Conservation (phyloP, 1,140 invertebrate species). For the Drosophila ananassae region DNA sequence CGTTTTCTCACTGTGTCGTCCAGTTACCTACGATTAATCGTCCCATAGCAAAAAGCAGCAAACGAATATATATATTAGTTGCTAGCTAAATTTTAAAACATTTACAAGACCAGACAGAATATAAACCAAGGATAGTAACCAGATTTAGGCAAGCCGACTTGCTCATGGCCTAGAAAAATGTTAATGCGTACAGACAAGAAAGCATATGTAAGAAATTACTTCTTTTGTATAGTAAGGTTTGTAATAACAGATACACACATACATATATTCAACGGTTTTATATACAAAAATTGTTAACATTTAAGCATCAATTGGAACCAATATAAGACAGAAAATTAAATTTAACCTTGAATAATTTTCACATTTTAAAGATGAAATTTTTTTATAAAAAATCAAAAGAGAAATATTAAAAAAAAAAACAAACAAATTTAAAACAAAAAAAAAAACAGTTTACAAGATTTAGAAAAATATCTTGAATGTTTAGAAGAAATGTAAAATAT, state of each 20-base stretch:
- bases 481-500: conserved; percentile 35
- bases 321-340: conserved; percentile 68
- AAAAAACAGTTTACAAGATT: conserved; percentile 45
- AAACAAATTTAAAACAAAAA: conserved; percentile 20
- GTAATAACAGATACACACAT: conserved; percentile 55
- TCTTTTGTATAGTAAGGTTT: conserved; percentile 54
- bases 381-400: conserved; percentile 53
- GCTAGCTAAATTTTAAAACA: conserved; percentile 45
- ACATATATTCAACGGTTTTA: conserved; percentile 67
- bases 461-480: conserved; percentile 35
- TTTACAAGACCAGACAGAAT: conserved; percentile 31
- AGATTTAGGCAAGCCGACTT: conserved; percentile 37
- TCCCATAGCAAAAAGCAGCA: conserved; percentile 38
- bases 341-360: conserved; percentile 70
- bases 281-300: conserved; percentile 78
- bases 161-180: conserved; percentile 38
- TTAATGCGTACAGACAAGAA: conserved; percentile 35
- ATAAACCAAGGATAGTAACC: not conserved
- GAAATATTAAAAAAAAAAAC: conserved; percentile 15
- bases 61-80: not conserved
- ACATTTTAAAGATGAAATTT: conserved; percentile 68
- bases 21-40: conserved; percentile 85
- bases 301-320: conserved; percentile 80
- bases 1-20: conserved; percentile 90
- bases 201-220: conserved; percentile 57